phyloP scores from a whole-genome alignment of 1,140 invertebrate genomes.

The Dryas iulia region DNA sequence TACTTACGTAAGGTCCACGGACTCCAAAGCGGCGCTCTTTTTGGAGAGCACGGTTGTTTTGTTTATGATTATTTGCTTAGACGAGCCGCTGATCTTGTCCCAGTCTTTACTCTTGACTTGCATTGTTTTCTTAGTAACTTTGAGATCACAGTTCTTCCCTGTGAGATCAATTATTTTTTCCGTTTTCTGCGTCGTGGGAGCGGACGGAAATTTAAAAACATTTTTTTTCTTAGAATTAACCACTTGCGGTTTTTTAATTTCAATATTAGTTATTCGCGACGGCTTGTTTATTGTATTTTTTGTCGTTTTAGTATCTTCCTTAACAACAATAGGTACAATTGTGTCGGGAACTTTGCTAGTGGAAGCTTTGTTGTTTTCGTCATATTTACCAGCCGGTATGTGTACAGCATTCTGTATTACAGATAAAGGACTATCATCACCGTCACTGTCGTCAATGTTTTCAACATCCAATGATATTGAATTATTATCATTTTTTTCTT shows the following conservation, averaged over 20 bases:
- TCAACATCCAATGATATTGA: background rate
- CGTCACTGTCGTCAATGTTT: background rate
- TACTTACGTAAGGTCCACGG: constrained; percentile 6
- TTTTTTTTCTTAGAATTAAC: background rate
- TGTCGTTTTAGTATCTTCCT: background rate
- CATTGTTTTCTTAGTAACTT: background rate
- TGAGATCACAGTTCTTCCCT: no score
- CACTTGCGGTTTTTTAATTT: background rate
- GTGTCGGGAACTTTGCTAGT: background rate
- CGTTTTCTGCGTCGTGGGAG: background rate
- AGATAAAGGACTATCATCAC: constrained; percentile 28
- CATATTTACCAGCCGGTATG: constrained; percentile 43
- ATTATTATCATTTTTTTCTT: background rate
- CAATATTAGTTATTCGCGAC: background rate
- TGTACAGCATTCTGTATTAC: constrained; percentile 53
- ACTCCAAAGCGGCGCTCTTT: background rate
- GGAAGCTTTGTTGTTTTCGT: background rate
- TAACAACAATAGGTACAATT: background rate
- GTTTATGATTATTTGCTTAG: constrained; percentile 40
- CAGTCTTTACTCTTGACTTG: constrained; percentile 1
- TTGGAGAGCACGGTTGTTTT: constrained; percentile 9
- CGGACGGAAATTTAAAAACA: background rate
- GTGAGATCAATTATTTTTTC: constrained; percentile 25
- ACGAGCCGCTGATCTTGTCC: constrained; percentile 23
- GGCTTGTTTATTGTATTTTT: background rate